Base-by-base conservation (phyloP, 2,797 vertebrate genomes). In the Rhodeus uyekii region DNA sequence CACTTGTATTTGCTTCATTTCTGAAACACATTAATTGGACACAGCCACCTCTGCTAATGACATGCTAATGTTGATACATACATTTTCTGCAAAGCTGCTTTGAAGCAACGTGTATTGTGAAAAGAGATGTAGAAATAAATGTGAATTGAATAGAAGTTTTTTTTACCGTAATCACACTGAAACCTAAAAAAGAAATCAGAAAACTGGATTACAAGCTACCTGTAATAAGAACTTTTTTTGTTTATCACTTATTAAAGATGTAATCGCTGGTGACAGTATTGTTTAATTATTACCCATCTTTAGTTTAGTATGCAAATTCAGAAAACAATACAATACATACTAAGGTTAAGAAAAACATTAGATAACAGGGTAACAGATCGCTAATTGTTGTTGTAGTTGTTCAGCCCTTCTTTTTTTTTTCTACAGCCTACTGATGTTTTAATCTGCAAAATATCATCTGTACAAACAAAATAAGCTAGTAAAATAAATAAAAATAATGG, bases 401-500 rank as follows among this genome's bases (percentile, higher is more conserved):
- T 58, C 4, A 2, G 14, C 13, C 19, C 42, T 48, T 32, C 24
- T 18, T 29, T 64, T 34, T 6, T 64, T 36, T n/a, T 64, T 27
- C 29, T 13, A 18, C 24, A 46, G 58, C 27, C 58, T 46, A 63
- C 58, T 44, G 32, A 46, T 46, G 46, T 46, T 63, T 65, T 50
- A 48, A 50, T 78, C 76, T 48, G 13, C 44, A 18, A 8, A 76
- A 44, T 76, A 34, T 61, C 58, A 76, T 76, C 39, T 34, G 39
- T 61, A 38, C 12, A 46, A 78, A 78, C 61, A 64, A 78, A 64
- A 3, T 16, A 50, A 38, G 7, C 8, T 19, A 36, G 8, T 65
- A 18, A 36, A 77, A 50, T 64, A 36, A 77, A 63, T 36, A 65
- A 77, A 77, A 72, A 60, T 19, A 10, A 36, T 18, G 32, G 32